phyloP scores from a whole-genome alignment of 2,888 invertebrate genomes.

The Horisme vitalbata region DNA sequence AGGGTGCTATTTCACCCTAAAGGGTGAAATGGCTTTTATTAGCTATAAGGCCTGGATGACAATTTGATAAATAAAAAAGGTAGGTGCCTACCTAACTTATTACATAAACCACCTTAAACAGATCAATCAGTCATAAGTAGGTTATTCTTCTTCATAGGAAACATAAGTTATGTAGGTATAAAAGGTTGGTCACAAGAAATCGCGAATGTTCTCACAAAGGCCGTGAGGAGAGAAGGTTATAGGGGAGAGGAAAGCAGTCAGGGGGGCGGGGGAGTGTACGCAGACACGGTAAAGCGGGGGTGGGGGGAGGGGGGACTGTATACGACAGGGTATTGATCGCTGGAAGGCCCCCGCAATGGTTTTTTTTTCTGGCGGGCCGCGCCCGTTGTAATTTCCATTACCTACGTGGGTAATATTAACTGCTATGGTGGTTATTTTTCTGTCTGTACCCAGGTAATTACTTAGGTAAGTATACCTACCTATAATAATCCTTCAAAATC shows the following conservation, averaged over 20 bases:
- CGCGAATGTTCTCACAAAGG: conserved; percentile 6
- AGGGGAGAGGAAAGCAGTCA: conserved; percentile 3
- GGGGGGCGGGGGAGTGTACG: not conserved
- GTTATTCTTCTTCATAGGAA: too few species aligned
- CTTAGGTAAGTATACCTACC: not conserved
- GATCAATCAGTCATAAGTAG: too few species aligned
- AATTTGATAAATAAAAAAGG: too few species aligned
- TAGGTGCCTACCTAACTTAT: too few species aligned
- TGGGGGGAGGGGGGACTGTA: conserved; percentile 10
- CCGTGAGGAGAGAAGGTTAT: conserved; percentile 1
- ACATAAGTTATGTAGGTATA: too few species aligned
- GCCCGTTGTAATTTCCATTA: conserved; percentile 15
- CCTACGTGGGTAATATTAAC: conserved; percentile 3
- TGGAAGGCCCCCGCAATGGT: conserved; percentile 7
- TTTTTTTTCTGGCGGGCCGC: too few species aligned
- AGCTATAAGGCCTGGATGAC: too few species aligned
- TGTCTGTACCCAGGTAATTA: too few species aligned
- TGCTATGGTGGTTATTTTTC: conserved; percentile 1
- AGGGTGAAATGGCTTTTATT: too few species aligned
- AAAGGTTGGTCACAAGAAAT: too few species aligned
- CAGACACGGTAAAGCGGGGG: not conserved
- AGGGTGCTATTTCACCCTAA: too few species aligned
- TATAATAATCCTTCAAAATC: conserved; percentile 3
- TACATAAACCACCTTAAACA: too few species aligned
- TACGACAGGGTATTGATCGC: conserved; percentile 23